Evolutionary conservation across 2,888 invertebrate species (phyloP).

Genomic region (Melieria omissa): DNA sequence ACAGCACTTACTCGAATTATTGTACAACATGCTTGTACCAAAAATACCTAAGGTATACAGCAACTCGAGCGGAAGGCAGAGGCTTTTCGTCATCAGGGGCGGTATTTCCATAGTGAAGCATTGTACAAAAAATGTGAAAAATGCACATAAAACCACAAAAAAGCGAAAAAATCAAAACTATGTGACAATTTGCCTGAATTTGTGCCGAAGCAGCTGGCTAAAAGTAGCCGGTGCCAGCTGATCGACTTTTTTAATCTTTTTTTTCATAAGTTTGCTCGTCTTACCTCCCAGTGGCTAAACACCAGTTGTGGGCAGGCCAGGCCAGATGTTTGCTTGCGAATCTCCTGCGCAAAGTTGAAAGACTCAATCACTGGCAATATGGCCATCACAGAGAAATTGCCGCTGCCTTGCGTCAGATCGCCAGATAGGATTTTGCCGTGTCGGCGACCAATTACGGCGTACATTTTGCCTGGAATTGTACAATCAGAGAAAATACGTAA

Average conservation of each 20-base stretch:
- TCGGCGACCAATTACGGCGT: constrained; percentile 87
- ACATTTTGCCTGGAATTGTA: constrained; percentile 79
- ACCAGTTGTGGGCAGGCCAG: constrained; percentile 94
- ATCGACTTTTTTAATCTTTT: background rate
- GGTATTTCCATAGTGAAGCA: too few species aligned
- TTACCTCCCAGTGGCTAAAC: constrained; percentile 98
- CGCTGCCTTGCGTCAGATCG: constrained; percentile 91
- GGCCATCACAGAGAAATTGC: constrained; percentile 89
- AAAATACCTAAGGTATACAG: too few species aligned
- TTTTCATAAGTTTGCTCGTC: constrained; percentile 45
- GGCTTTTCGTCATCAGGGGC: too few species aligned
- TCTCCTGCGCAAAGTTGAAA: constrained; percentile 92
- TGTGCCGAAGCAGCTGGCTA: too few species aligned
- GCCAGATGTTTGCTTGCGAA: constrained; percentile 95
- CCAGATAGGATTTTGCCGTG: constrained; percentile 90
- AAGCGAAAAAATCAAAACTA: too few species aligned
- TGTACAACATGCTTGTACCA: too few species aligned
- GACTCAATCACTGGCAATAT: constrained; percentile 96
- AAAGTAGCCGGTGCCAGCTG: background rate
- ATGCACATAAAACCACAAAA: too few species aligned
- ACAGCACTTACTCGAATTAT: too few species aligned
- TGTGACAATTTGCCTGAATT: too few species aligned
- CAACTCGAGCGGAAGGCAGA: too few species aligned
- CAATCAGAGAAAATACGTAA: background rate
- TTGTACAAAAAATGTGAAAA: too few species aligned